Conservation (phyloP, 2,797 vertebrate species). For the Melanotaenia boesemani region DNA sequence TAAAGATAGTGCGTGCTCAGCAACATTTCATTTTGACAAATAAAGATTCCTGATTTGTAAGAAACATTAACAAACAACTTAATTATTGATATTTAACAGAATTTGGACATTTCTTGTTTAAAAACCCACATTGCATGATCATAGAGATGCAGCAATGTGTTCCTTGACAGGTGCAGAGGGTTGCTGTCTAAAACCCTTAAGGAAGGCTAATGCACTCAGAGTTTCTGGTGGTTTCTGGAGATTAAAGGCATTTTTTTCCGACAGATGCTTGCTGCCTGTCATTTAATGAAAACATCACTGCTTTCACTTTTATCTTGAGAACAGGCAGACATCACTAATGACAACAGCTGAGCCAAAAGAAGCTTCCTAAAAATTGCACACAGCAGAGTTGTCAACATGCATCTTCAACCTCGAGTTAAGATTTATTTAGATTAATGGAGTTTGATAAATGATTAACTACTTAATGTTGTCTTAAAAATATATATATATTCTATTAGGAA, state of each 20-base stretch:
- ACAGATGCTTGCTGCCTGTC: conserved; percentile 47
- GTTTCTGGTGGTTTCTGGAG: conserved; percentile 25
- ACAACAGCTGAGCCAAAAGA: conserved; percentile 46
- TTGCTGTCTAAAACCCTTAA: conserved; percentile 30
- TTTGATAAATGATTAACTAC: conserved; percentile 27
- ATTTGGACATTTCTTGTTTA: background rate
- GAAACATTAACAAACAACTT: background rate
- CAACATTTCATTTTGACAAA: conserved; percentile 5
- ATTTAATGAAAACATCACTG: conserved; percentile 56
- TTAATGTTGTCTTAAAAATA: conserved; percentile 12
- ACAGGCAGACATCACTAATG: conserved; percentile 43
- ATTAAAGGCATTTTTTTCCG: conserved; percentile 41
- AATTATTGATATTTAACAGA: conserved; percentile 2
- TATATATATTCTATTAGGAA: background rate
- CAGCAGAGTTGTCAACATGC: conserved; percentile 18
- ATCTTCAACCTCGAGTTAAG: conserved; percentile 1
- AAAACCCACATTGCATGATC: background rate
- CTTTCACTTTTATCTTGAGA: conserved; percentile 50
- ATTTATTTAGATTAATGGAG: background rate
- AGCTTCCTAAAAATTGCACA: conserved; percentile 30
- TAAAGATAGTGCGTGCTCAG: background rate
- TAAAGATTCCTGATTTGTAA: background rate
- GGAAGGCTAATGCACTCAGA: conserved; percentile 10
- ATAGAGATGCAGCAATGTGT: conserved; percentile 1
- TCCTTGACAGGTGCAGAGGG: conserved; percentile 30